Evolutionary conservation across 2,113 vertebrate species (phyloP).

Genomic region (Sapajus apella): DNA sequence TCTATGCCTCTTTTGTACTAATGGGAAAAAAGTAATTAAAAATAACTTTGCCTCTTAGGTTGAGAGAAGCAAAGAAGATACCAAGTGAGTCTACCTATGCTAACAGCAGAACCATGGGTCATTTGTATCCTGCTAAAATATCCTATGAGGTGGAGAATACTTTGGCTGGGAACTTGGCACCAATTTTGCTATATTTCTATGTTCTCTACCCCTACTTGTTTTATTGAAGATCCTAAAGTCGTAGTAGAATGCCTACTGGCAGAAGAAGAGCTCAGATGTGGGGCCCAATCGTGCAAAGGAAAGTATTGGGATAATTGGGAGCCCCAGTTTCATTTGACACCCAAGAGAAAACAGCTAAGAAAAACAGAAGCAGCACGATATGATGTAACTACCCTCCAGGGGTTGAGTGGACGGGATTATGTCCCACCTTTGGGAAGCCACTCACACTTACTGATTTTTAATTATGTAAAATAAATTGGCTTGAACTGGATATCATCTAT

Average conservation of each 20-base stretch:
- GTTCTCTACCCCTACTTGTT: not conserved
- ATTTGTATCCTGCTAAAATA: not conserved
- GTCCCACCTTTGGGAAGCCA: not conserved
- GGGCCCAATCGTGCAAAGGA: not conserved
- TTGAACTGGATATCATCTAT: not conserved
- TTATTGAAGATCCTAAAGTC: not conserved
- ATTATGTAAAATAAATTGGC: not conserved
- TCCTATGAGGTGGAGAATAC: not conserved
- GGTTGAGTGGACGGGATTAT: fast-evolving
- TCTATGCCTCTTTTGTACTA: not conserved
- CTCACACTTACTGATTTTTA: not conserved
- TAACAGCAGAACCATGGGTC: no score
- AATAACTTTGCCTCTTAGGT: not conserved
- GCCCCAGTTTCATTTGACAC: not conserved
- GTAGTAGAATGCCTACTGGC: not conserved
- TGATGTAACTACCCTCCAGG: not conserved
- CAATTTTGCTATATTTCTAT: not conserved
- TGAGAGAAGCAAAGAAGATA: not conserved
- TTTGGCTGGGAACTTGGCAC: not conserved
- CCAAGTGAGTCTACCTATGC: not conserved
- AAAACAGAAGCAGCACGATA: not conserved
- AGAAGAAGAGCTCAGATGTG: not conserved
- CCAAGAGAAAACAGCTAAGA: not conserved
- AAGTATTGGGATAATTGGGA: not conserved
- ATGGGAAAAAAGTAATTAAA: not conserved